Evolutionary conservation across 2,113 vertebrate species (phyloP).

Genomic region (Pseudopodoces humilis): DNA sequence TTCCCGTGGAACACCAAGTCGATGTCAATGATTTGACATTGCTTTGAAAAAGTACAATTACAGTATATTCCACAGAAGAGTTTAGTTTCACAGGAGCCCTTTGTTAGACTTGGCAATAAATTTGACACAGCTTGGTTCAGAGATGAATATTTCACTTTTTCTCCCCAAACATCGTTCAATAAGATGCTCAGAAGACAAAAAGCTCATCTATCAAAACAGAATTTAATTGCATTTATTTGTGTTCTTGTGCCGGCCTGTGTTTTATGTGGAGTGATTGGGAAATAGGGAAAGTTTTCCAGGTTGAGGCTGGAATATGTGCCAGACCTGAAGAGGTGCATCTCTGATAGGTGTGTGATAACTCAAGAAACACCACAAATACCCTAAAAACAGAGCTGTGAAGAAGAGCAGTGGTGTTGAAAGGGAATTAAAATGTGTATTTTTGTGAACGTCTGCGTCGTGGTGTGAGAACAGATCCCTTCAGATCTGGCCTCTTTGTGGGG

Average conservation of each 20-base stretch:
- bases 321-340: neutral
- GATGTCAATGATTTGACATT: slow-evolving; percentile 47
- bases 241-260: too few species aligned
- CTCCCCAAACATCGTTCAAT: accelerated
- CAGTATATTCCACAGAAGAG: neutral
- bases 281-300: neutral
- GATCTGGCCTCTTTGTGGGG: neutral
- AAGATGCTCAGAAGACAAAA: neutral
- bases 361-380: neutral
- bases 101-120: slow-evolving; percentile 12
- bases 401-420: neutral
- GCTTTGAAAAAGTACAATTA: slow-evolving; percentile 47
- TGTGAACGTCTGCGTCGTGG: accelerated
- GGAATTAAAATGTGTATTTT: neutral
- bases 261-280: neutral
- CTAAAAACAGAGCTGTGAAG: neutral
- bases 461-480: neutral
- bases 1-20: neutral
- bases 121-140: neutral
- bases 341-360: neutral
- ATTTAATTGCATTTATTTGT: neutral
- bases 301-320: neutral
- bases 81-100: slow-evolving; percentile 7
- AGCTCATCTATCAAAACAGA: accelerated
- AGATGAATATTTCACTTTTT: neutral